These are phyloP conservation scores for Scylla paramamosain DNA, from an alignment of 1,140 invertebrate species.

Conservation along the genomic window DNA sequence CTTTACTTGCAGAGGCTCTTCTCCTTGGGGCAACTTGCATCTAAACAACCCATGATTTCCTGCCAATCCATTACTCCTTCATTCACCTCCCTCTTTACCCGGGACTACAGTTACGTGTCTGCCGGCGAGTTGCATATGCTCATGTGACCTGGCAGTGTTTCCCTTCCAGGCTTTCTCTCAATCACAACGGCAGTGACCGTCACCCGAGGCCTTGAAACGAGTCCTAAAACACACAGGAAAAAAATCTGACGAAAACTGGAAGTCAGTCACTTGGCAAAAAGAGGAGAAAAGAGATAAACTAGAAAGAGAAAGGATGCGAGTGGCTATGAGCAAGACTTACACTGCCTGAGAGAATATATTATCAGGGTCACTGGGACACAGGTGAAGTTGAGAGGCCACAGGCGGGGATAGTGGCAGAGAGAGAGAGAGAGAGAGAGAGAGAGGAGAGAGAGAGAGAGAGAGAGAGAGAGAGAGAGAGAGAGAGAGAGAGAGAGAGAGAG, in stretches of 20 bases:
- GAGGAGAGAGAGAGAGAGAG: neutral
- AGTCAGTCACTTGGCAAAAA: neutral
- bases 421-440: conserved; percentile 1
- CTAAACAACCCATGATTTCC: no score
- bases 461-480: neutral
- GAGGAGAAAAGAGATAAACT: neutral
- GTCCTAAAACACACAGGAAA: neutral
- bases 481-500: neutral
- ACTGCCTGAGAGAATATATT: neutral
- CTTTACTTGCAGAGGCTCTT: no score
- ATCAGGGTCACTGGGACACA: neutral
- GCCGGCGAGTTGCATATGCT: no score
- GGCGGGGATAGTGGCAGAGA: conserved; percentile 7
- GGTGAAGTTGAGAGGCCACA: neutral
- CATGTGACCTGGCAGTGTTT: no score
- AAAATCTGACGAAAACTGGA: no score
- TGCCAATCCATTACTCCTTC: no score
- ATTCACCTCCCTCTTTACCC: no score
- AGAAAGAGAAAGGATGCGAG: conserved; percentile 16
- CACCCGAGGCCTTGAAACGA: no score
- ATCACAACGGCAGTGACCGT: no score
- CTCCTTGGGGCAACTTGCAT: no score
- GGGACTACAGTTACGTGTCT: no score
- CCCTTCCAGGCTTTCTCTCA: no score
- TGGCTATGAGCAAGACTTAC: neutral